phyloP scores from a whole-genome alignment of 2,888 invertebrate species.

The Steinernema hermaphroditum region DNA sequence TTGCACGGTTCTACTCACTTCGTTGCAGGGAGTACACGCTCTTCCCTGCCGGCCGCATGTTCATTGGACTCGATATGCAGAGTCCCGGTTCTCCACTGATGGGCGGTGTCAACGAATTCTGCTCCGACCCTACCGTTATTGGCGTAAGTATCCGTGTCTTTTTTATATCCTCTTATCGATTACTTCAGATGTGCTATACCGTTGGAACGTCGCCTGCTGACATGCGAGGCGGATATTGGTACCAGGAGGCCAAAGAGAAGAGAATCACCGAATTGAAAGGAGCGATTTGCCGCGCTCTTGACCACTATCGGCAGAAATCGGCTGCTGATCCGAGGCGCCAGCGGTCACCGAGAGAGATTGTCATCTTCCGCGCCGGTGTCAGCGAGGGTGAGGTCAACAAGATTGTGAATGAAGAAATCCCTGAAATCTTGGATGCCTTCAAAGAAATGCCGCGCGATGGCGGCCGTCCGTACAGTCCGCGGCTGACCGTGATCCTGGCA shows the following conservation, averaged over 20 bases:
- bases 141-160: not conserved
- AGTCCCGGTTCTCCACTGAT: no score
- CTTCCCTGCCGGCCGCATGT: no score
- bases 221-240: slow-evolving; percentile 8
- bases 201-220: slow-evolving; percentile 4
- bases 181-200: not conserved
- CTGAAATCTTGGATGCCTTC: no score
- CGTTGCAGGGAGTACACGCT: not conserved
- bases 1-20: not conserved
- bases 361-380: slow-evolving; percentile 2
- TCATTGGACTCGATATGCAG: no score
- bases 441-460: no score
- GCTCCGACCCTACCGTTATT: slow-evolving; percentile 1
- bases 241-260: not conserved
- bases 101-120: not conserved
- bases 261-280: not conserved
- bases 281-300: no score
- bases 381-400: no score
- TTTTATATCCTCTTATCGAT: not conserved
- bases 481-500: no score
- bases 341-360: not conserved
- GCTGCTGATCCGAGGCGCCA: no score
- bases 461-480: no score
- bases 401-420: no score
- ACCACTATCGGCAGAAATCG: not conserved